Evolutionary conservation across 2,888 invertebrate species (phyloP).

Genomic region (Eupeodes luniger): DNA sequence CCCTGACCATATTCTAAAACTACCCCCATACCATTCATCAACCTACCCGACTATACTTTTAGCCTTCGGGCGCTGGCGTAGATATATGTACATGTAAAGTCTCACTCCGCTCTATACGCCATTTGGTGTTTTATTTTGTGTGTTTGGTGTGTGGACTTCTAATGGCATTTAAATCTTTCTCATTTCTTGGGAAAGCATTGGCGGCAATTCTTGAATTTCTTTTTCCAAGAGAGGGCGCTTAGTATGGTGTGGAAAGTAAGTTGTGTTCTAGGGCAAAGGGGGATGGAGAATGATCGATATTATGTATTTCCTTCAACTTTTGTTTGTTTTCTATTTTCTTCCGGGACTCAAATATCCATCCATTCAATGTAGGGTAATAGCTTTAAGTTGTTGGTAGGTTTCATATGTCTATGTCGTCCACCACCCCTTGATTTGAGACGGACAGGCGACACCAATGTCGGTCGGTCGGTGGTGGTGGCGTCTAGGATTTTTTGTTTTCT

Average conservation of each 20-base stretch:
- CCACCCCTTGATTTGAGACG: conserved; percentile 49
- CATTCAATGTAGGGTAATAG: conserved; percentile 70
- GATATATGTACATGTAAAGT: conserved; percentile 6
- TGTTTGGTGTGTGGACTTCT: conserved; percentile 61
- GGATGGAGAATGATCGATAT: conserved; percentile 69
- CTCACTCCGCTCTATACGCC: conserved; percentile 38
- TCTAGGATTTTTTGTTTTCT: conserved; percentile 36
- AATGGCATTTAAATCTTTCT: conserved; percentile 72
- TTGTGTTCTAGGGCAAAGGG: conserved; percentile 46
- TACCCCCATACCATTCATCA: conserved; percentile 3
- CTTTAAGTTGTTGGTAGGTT: conserved; percentile 54
- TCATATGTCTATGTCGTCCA: conserved; percentile 51
- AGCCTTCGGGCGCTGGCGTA: not conserved
- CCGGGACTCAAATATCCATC: conserved; percentile 56
- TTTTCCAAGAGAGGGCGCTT: not conserved
- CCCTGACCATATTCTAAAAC: conserved; percentile 7
- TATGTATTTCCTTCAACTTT: conserved; percentile 24
- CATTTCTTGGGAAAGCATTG: conserved; percentile 27
- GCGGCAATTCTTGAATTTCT: conserved; percentile 67
- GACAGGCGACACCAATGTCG: conserved; percentile 35
- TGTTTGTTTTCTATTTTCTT: conserved; percentile 58
- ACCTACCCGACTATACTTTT: not conserved
- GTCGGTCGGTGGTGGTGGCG: conserved; percentile 12
- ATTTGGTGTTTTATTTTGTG: conserved; percentile 67
- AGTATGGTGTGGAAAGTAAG: not conserved